These are phyloP conservation scores for Pyrocoelia pectoralis DNA, from an alignment of 2,888 invertebrate genomes.

Conservation along the genomic window DNA sequence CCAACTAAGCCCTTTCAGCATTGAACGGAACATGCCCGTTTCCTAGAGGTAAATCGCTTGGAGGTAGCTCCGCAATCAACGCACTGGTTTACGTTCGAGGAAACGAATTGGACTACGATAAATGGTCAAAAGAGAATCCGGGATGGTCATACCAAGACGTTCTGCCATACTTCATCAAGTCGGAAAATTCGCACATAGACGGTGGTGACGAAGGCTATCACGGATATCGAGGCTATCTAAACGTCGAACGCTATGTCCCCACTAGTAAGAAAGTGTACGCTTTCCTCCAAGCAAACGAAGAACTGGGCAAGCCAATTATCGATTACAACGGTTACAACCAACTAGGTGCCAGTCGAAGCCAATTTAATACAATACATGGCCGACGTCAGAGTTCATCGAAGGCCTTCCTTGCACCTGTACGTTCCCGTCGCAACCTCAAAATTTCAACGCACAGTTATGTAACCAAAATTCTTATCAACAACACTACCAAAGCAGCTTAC, in stretches of 20 bases:
- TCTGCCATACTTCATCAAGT: slow-evolving; percentile 78
- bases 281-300: slow-evolving; percentile 69
- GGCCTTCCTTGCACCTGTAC: slow-evolving; percentile 69
- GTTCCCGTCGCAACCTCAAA: slow-evolving; percentile 68
- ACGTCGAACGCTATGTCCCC: slow-evolving; percentile 57
- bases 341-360: slow-evolving; percentile 57
- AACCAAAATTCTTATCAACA: slow-evolving; percentile 67
- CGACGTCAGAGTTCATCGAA: slow-evolving; percentile 72
- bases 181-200: slow-evolving; percentile 75
- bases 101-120: slow-evolving; percentile 75
- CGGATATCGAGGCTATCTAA: slow-evolving; percentile 65
- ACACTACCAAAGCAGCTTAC: slow-evolving; percentile 66
- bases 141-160: slow-evolving; percentile 80
- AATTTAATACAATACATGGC: slow-evolving; percentile 59
- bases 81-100: slow-evolving; percentile 84
- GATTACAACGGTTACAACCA: slow-evolving; percentile 72
- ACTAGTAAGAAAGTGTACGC: slow-evolving; percentile 27
- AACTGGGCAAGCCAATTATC: slow-evolving; percentile 66
- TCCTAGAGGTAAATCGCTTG: slow-evolving; percentile 82
- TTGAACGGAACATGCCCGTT: slow-evolving; percentile 64
- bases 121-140: slow-evolving; percentile 77
- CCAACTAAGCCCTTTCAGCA: slow-evolving; percentile 11
- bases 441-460: slow-evolving; percentile 67
- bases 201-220: slow-evolving; percentile 66
- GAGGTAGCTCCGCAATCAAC: slow-evolving; percentile 82